A percentile compares a stretch with the other conserved stretches of the same genome.
These are phyloP conservation scores for Acrocephalus kingi DNA, from an alignment of 2,113 vertebrate genomes.

Conservation along the genomic window DNA sequence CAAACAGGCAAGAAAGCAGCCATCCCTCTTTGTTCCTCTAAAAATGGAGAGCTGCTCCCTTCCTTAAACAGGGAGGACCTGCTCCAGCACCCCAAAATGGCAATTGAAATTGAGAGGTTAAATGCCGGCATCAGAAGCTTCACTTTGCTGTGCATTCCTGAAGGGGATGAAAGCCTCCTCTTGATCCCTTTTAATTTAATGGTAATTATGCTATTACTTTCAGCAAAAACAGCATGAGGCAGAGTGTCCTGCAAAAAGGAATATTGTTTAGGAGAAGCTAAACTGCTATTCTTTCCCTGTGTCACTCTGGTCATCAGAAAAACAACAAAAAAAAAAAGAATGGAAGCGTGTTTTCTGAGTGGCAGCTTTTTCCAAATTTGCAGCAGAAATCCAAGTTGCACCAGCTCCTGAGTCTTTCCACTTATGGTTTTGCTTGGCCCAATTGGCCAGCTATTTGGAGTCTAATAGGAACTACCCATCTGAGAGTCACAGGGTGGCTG, in stretches of 20 bases:
- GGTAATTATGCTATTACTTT: neutral
- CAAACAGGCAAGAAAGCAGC: neutral
- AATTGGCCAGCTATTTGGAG: neutral
- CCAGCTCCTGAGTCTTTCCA: neutral
- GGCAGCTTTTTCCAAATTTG: neutral
- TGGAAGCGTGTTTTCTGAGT: neutral
- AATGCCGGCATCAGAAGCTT: neutral
- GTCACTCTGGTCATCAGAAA: neutral
- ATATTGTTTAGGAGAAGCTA: neutral
- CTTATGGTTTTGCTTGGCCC: neutral
- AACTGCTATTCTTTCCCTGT: neutral
- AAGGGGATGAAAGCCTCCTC: neutral
- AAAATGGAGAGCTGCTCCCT: neutral
- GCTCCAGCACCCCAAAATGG: neutral
- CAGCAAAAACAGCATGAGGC: neutral
- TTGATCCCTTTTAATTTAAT: conserved; percentile 30
- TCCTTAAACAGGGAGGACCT: neutral
- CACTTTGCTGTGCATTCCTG: neutral
- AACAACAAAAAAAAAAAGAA: neutral
- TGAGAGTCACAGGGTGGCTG: neutral
- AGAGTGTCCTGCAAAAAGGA: neutral
- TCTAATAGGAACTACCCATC: neutral
- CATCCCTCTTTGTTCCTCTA: neutral
- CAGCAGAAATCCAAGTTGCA: neutral
- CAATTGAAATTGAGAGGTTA: neutral